Base-by-base conservation (phyloP, 2,888 invertebrate genomes). In the Drosophila peninsularis region DNA sequence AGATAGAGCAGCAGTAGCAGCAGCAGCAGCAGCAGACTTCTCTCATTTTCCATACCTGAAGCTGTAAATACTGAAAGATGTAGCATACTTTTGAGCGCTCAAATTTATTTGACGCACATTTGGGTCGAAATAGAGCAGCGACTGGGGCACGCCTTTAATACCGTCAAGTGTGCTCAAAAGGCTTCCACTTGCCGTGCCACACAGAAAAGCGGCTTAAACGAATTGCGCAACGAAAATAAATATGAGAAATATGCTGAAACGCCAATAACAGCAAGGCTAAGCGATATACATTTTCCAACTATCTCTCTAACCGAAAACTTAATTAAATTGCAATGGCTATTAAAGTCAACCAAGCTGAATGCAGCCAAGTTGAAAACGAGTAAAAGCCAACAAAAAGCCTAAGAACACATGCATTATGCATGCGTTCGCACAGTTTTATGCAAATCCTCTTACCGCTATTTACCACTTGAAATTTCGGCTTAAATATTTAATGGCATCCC, bases 361-460 rank as follows among this genome's bases (percentile, higher is more conserved):
- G 63, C 21, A 30, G 49, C n/a, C 27, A 56, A 56, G 58, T 49
- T 36, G 37, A 32, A 49, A 47, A 17, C 17, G 42, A 5, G 14
- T 13, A 27, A 5, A 19, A 7, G n/a, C 13, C 42, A 34, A 14
- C 14, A 36, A 50, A 50, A 50, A 50, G 30, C 7, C 57, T 52
- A 13, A 49, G 9, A 9, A 54, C 39, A 44, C 52, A 76, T 82
- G 65, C 80, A 85, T 82, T 64, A 82, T 86, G 83, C 73, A 79
- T 73, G 73, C 42, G 41, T 9, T 10, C 45, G 60, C 56, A 60
- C 62, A 49, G 62, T 52, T 68, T 71, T 73, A 82, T 88, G 89
- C 83, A 88, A 88, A 88, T 88, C 73, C 76, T 56, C 63, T 70
- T 66, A 75, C 88, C 71, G 75, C 67, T 64, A 74, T 82, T 88